phyloP scores from a whole-genome alignment of 2,888 invertebrate genomes.

The Spisula subtruncata region DNA sequence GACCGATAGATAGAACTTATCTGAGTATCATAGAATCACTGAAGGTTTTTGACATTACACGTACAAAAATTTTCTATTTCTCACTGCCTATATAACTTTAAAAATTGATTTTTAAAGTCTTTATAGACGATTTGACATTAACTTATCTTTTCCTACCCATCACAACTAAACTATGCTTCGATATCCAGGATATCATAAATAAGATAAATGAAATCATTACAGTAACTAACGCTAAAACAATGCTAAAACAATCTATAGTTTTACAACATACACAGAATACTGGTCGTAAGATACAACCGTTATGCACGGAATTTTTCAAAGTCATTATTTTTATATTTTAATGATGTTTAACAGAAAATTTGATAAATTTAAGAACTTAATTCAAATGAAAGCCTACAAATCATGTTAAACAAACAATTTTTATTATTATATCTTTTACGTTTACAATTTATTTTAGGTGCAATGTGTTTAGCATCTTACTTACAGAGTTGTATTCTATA shows the following conservation, averaged over 20 bases:
- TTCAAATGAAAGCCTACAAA: no score
- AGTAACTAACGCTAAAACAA: background rate
- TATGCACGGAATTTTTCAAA: background rate
- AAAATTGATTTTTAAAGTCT: constrained; percentile 26
- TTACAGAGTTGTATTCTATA: no score
- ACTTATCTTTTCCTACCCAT: constrained; percentile 45
- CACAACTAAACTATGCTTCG: constrained; percentile 42
- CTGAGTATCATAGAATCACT: background rate
- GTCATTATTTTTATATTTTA: background rate
- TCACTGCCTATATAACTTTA: background rate
- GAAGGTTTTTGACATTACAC: background rate
- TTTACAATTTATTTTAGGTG: no score
- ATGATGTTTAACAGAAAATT: background rate
- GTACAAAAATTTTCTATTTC: background rate
- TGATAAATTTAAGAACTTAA: background rate
- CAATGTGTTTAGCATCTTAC: no score
- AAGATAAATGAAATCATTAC: constrained; percentile 7
- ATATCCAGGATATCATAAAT: constrained; percentile 5
- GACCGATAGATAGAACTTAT: background rate
- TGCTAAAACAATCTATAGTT: background rate
- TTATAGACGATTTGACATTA: constrained; percentile 22
- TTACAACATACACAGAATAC: background rate
- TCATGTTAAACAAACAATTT: no score
- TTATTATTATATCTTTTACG: no score
- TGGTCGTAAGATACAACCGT: background rate